Evolutionary conservation across 92 coral and sea anemone genomes (phyloP), one percentile per base, ranked within the genome.

Genomic region (Zoanthus sansibaricus): DNA sequence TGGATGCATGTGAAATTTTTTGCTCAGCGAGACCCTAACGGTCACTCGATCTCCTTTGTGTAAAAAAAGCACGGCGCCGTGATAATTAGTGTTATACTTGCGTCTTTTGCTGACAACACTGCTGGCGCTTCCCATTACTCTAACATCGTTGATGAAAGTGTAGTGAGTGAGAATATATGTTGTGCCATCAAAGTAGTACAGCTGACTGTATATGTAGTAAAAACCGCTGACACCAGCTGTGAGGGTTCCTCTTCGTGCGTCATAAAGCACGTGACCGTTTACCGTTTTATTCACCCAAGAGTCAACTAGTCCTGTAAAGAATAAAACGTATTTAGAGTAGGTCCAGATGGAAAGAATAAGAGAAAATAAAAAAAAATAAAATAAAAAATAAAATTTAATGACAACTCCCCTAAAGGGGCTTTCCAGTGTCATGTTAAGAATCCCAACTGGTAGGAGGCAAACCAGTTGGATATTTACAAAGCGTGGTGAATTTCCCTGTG

Each of bases 121-220:
- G 82, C 83, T 55, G 18, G 78, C 79, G 46, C 89, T 73, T 37
- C 61, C 87, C 72, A 89, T 66, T 12, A 86, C 77, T 72, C 18
- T 78, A 20, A 10, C 31, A 59, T 83, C 83, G 78, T 97, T 96
- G 44, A 91, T 66, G 61, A 88, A 72, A 45, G 96, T 93, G 87
- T 73, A 91, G 85, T 95, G 96, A 18, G 95, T 89, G 79, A 94
- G 91, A 11, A 87, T 73, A 30, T 87, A 75, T 56, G 89, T 87
- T 31, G 75, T 88, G 37, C 99, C 93, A 66, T 97, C 98, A 48
- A 87, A 86, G 86, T 97, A 97, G 77, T 90, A 97, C 98, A 97
- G 89, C 88, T 97, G 99, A 64, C 96, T 92, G 94, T 97, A 97
- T 16, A 97, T 88, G 86, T 87, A 92, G 95, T 97, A 97, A 83